Evolutionary conservation across 2,113 vertebrate species (phyloP).

Genomic region (Sinocyclocheilus grahami): DNA sequence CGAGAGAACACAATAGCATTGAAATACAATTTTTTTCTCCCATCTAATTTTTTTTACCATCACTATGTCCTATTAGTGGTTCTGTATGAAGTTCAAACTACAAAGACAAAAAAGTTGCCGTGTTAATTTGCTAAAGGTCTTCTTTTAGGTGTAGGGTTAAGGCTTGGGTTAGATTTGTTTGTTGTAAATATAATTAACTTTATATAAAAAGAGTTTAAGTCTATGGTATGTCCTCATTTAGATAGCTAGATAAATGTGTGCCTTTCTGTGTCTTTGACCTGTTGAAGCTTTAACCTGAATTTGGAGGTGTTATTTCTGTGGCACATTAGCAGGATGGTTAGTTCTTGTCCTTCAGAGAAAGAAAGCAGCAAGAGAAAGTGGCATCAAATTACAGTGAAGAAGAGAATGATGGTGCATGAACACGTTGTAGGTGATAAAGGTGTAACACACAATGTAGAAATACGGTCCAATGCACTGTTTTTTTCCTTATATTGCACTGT

Average conservation of each 20-base stretch:
- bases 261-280: slow-evolving; percentile 10
- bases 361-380: neutral
- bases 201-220: neutral
- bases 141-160: neutral
- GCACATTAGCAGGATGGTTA: slow-evolving; percentile 18
- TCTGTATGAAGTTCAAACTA: neutral
- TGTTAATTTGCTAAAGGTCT: neutral
- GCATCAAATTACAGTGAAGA: neutral
- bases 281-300: slow-evolving; percentile 20
- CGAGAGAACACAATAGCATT: neutral
- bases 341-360: slow-evolving; percentile 1
- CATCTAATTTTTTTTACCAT: neutral
- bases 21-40: neutral
- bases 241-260: neutral
- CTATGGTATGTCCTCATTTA: neutral
- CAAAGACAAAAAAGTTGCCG: neutral
- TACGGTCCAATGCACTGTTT: neutral
- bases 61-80: neutral
- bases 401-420: neutral
- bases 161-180: neutral
- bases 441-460: neutral
- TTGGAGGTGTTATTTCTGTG: slow-evolving; percentile 36
- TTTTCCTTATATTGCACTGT: neutral
- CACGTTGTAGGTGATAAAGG: neutral
- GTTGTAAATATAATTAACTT: neutral